Conservation (phyloP, 2,888 invertebrate species). For the Steromphala cineraria region DNA sequence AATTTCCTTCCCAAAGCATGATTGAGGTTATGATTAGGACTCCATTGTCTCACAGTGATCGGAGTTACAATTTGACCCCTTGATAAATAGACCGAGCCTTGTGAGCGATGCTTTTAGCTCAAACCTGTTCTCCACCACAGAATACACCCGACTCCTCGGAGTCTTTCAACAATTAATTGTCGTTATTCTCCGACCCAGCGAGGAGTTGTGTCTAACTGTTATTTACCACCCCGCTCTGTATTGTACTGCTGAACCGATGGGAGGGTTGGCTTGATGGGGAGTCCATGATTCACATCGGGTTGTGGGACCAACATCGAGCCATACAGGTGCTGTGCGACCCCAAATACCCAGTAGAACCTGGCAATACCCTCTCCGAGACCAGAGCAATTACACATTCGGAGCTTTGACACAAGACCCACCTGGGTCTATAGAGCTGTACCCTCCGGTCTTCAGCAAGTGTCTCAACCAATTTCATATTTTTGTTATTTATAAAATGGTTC, state of each 20-base stretch:
- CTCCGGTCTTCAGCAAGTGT: neutral
- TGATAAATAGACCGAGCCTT: too few relatives aligned
- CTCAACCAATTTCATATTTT: neutral
- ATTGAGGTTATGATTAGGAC: too few relatives aligned
- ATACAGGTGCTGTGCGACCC: neutral
- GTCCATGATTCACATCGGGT: neutral
- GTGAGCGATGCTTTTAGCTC: neutral
- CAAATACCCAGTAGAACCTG: too few relatives aligned
- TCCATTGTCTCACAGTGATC: too few relatives aligned
- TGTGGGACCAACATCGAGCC: neutral
- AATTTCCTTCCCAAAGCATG: too few relatives aligned
- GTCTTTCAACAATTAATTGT: neutral
- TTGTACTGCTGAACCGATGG: neutral
- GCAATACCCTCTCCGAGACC: neutral
- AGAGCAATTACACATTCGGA: neutral
- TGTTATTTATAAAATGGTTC: neutral
- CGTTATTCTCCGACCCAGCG: neutral
- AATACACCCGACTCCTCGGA: neutral
- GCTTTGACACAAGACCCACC: neutral
- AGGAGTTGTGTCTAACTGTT: neutral
- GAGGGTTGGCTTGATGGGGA: neutral
- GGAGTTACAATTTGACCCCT: too few relatives aligned
- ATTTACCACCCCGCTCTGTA: conserved; percentile 4
- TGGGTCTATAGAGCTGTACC: neutral
- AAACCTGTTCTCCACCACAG: neutral